Evolutionary conservation across 2,113 vertebrate genomes (phyloP).

Genomic region (Sminthopsis crassicaudata): DNA sequence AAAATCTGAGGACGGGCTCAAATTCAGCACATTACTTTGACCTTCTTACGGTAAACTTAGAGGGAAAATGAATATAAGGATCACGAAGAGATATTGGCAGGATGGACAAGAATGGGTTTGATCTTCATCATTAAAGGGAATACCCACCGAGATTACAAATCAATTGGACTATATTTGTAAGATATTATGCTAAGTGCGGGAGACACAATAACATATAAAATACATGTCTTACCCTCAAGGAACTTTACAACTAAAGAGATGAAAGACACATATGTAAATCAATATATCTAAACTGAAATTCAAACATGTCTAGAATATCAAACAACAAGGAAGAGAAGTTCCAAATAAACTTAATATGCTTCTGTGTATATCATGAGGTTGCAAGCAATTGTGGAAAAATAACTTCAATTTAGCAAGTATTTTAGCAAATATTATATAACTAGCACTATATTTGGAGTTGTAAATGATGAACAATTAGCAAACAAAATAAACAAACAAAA

Average conservation of each 20-base stretch:
- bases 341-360: not conserved
- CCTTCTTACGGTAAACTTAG: not conserved
- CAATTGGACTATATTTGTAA: not conserved
- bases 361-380: not conserved
- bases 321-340: not conserved
- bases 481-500: not conserved
- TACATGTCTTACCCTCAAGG: not conserved
- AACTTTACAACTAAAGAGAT: not conserved
- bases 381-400: not conserved
- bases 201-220: not conserved
- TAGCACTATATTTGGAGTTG: not conserved
- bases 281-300: not conserved
- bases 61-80: not conserved
- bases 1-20: not conserved
- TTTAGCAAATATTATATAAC: conserved; percentile 22
- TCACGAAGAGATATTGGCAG: not conserved
- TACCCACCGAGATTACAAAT: not conserved
- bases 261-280: not conserved
- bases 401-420: not conserved
- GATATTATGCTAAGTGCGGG: not conserved
- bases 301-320: not conserved
- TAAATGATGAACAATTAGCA: not conserved
- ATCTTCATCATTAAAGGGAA: not conserved
- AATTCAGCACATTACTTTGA: not conserved
- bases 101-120: not conserved